Base-by-base conservation (phyloP, 2,113 vertebrate genomes). In the Notarius lentiginosus region DNA sequence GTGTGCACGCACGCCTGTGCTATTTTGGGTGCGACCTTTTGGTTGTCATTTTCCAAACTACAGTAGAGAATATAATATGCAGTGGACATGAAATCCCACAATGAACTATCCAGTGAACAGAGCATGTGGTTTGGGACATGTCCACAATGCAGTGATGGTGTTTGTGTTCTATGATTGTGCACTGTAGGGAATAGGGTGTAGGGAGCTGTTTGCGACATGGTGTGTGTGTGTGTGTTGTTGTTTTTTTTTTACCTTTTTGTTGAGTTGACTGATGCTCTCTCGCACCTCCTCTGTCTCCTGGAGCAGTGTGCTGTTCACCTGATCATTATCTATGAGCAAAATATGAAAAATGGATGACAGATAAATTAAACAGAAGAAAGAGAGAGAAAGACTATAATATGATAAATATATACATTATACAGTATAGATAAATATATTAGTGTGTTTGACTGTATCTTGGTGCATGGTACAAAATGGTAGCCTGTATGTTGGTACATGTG, bases 241-340 rank as follows among this genome's bases (percentile, higher is more conserved):
- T 30, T 30, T 30, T 2, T 53, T 75, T 84, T 41, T 73, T 82
- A 96, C 98, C 97, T 99, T 97, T 66, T 95, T 93, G 94, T 96
- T 97, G 88, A 99, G 94, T 86, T 94, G 94, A 91, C 88, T 92
- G 92, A 99, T 95, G 89, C 94, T 97, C 72, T 96, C 95, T 87
- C 94, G 96, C 65, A 97, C 95, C 87, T 97, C 96, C 86, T 97
- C 96, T 0, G 96, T 94, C 86, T 97, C 97, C 7, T 92, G 75
- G 17, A 93, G 90, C 85, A 96, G 87, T 8, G 83, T 80, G 27
- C 86, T 34, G 30, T 91, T 93, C 22, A 87, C 86, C 72, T 92
- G 92, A 24, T 90, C 90, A 20, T 87, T 88, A 76, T 94, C 94
- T 87, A 20, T 0, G 73, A 61, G 72, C 41, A 18, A 60, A 47